Percentiles rank a stretch among this genome's conserved stretches.
Evolutionary conservation across 1,140 invertebrate genomes (phyloP).

Genomic region (Zaprionus capensis): DNA sequence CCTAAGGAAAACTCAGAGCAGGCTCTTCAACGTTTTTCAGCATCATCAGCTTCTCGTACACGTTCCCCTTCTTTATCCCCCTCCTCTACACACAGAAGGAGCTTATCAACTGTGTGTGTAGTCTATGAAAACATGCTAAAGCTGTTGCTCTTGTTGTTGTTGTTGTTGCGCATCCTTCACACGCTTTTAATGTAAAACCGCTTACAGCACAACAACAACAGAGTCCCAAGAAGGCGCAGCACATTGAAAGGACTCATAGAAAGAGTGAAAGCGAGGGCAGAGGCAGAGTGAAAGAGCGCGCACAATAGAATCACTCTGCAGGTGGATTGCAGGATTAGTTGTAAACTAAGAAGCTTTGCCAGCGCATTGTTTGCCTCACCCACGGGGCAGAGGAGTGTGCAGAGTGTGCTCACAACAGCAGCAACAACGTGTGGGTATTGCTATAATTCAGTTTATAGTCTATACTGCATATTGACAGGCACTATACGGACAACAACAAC

Average conservation of each 20-base stretch:
- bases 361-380: neutral
- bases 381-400: neutral
- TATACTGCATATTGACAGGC: too few species aligned
- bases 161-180: constrained; percentile 18
- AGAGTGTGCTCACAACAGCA: neutral
- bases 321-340: constrained; percentile 36
- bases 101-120: constrained; percentile 20
- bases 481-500: neutral
- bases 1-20: neutral
- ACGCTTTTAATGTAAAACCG: constrained; percentile 20
- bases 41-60: neutral
- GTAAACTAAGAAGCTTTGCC: constrained; percentile 40
- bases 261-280: neutral
- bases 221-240: neutral
- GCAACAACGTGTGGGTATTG: neutral
- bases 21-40: neutral
- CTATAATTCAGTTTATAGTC: constrained; percentile 4
- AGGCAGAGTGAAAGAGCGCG: neutral
- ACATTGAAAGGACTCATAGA: neutral
- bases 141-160: neutral
- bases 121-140: constrained; percentile 13
- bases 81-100: neutral
- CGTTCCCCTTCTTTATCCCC: accelerated
- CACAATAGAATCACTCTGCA: constrained; percentile 9
- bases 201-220: constrained; percentile 25